phyloP scores from a whole-genome alignment of 1,140 invertebrate species.

The Triops longicaudatus region DNA sequence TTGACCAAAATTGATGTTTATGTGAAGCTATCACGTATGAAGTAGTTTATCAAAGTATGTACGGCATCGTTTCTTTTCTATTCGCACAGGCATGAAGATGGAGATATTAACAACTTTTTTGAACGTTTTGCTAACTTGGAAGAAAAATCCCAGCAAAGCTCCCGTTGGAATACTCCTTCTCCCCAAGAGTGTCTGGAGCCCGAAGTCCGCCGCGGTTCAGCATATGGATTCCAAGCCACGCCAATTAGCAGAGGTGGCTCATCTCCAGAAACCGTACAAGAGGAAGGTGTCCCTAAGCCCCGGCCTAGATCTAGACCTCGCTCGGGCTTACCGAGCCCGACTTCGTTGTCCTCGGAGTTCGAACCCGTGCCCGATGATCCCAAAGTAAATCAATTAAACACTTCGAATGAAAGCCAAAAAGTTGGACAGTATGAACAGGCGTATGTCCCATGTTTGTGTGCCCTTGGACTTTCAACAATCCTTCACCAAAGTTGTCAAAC shows the following conservation, averaged over 20 bases:
- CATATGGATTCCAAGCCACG: background rate
- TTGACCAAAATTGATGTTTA: no score
- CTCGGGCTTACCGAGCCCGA: background rate
- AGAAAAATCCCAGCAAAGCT: background rate
- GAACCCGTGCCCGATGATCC: background rate
- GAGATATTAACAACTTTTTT: background rate
- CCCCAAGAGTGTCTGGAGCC: background rate
- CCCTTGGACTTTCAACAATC: no score
- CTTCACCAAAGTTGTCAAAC: no score
- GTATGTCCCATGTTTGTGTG: no score
- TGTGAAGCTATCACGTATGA: background rate
- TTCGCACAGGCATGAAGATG: background rate
- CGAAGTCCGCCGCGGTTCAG: background rate
- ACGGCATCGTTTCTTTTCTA: background rate
- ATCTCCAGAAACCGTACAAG: background rate
- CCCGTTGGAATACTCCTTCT: background rate
- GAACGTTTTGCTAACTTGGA: background rate
- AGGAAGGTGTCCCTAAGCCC: background rate
- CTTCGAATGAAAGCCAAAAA: no score
- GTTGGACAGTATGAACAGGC: no score
- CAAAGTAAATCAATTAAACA: background rate
- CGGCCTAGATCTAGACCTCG: background rate
- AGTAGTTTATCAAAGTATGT: background rate
- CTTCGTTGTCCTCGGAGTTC: background rate
- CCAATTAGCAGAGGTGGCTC: background rate